These are phyloP conservation scores for Chloroceryle inda DNA, from an alignment of 2,797 vertebrate genomes.

Conservation along the genomic window DNA sequence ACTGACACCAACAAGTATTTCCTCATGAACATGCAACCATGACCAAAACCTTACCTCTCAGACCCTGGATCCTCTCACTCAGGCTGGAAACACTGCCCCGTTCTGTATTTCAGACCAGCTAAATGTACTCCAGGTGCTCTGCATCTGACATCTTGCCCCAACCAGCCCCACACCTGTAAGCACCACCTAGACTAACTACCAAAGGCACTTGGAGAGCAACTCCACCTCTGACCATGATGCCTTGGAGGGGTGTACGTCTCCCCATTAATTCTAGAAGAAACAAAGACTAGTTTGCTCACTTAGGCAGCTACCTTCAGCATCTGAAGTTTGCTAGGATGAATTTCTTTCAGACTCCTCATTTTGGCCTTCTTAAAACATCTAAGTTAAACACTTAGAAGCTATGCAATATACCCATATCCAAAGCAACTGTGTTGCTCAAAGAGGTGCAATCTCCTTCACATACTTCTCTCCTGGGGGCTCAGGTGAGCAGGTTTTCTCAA, in stretches of 20 bases:
- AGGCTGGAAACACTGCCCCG: accelerated
- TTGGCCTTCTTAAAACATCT: background rate
- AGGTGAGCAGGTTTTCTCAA: background rate
- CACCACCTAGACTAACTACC: too few species aligned
- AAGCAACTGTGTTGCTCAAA: background rate
- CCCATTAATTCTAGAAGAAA: background rate
- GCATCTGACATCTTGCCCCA: background rate
- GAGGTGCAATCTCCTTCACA: background rate
- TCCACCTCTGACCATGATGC: background rate
- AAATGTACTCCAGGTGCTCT: background rate
- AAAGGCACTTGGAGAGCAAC: background rate
- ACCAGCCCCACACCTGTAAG: background rate
- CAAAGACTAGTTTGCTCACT: background rate
- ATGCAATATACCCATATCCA: background rate
- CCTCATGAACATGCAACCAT: accelerated
- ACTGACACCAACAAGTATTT: background rate
- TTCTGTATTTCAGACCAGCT: background rate
- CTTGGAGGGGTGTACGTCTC: background rate
- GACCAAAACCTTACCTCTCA: background rate
- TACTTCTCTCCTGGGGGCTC: background rate
- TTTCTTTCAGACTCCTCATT: background rate
- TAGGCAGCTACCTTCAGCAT: background rate
- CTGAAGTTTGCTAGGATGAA: background rate
- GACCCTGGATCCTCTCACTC: too few species aligned
- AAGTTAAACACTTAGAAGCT: background rate